Conservation (phyloP, 2,113 vertebrate genomes). For the Labeo rohita region DNA sequence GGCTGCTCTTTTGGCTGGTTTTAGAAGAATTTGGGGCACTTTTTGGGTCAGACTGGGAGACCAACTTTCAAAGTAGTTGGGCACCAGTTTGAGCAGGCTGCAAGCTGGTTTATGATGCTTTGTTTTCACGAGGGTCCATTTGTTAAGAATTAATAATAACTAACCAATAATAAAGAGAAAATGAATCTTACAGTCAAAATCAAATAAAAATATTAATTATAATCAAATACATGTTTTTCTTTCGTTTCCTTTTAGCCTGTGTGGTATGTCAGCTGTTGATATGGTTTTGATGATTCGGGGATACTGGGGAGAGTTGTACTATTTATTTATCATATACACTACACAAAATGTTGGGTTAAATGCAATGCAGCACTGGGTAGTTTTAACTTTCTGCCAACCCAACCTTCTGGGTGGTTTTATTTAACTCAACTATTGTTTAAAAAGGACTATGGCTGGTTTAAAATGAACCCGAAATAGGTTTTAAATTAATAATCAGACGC, state of each 20-base stretch:
- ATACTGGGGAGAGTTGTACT: not conserved
- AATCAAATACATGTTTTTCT: too few relatives aligned
- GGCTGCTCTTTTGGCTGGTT: slow-evolving; percentile 6
- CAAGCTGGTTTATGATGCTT: not conserved
- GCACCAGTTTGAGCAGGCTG: not conserved
- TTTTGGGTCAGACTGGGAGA: not conserved
- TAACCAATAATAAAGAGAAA: not conserved
- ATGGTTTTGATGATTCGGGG: not conserved
- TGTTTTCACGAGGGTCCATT: not conserved
- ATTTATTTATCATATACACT: not conserved
- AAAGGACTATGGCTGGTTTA: too few relatives aligned
- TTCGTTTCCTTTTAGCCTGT: not conserved
- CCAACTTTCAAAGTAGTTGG: not conserved
- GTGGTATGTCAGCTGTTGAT: not conserved
- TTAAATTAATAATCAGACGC: too few relatives aligned
- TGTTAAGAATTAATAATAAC: not conserved
- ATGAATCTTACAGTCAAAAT: not conserved
- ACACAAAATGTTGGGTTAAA: too few relatives aligned
- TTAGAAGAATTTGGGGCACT: not conserved
- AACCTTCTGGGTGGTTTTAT: too few relatives aligned
- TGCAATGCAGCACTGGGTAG: too few relatives aligned
- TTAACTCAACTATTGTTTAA: too few relatives aligned
- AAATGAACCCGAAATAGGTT: too few relatives aligned
- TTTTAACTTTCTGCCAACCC: too few relatives aligned
- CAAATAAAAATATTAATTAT: too few relatives aligned